Conservation (phyloP, 2,888 invertebrate genomes). For the Smittia aterrima region DNA sequence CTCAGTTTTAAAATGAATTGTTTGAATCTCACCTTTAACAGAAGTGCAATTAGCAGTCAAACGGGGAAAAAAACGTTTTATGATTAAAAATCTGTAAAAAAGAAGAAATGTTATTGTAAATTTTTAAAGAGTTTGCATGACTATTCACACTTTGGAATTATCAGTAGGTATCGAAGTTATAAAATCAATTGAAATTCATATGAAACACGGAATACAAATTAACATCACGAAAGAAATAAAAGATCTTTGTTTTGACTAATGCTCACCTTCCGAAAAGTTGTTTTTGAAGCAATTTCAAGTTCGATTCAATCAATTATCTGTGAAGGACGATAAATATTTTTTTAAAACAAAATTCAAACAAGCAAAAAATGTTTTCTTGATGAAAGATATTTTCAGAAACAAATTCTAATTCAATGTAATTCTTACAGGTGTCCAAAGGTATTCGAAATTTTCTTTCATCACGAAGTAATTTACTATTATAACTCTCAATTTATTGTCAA, state of each 20-base stretch:
- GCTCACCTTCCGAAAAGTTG: background rate
- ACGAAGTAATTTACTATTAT: background rate
- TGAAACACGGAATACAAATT: conserved; percentile 36
- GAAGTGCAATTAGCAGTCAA: conserved; percentile 1
- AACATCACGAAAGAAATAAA: conserved; percentile 15
- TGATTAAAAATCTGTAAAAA: background rate
- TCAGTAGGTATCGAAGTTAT: conserved; percentile 17
- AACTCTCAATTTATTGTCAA: background rate
- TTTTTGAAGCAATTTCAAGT: background rate
- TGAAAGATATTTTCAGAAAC: conserved; percentile 13
- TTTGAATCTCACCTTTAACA: background rate
- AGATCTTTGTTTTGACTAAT: background rate
- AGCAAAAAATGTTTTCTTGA: background rate
- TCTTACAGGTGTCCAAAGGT: conserved; percentile 41
- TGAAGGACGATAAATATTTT: background rate
- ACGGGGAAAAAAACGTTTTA: background rate
- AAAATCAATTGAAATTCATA: conserved; percentile 25
- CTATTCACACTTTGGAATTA: background rate
- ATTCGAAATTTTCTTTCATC: conserved; percentile 25
- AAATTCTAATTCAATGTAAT: conserved; percentile 27
- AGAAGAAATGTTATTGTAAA: no score
- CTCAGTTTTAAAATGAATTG: background rate
- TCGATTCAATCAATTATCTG: background rate
- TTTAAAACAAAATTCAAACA: no score
- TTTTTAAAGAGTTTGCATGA: background rate